Evolutionary conservation across 2,888 invertebrate genomes (phyloP).

Genomic region (Drosophila mimetica): DNA sequence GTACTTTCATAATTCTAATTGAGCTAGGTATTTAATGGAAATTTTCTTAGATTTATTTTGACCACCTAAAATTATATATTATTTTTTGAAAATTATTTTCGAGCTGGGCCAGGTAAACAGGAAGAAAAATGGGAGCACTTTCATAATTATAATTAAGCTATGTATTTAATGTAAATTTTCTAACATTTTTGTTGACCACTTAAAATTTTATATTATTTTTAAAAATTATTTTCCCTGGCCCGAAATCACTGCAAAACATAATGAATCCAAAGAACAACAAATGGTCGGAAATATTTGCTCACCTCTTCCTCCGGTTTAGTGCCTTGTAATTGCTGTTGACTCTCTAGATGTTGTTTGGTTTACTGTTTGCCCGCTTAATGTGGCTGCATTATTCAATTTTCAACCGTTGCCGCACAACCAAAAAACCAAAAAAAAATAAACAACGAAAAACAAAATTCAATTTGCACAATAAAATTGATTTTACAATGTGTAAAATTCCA

Average conservation of each 20-base stretch:
- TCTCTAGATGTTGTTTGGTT: conserved; percentile 44
- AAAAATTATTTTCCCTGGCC: background rate
- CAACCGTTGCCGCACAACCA: conserved; percentile 4
- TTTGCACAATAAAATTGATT: conserved; percentile 13
- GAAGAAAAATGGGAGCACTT: background rate
- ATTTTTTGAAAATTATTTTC: too few species aligned
- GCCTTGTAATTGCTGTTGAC: conserved; percentile 63
- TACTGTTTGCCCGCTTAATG: conserved; percentile 42
- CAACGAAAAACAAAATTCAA: conserved; percentile 15
- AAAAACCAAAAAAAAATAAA: background rate
- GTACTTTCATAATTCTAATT: background rate
- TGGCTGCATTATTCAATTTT: conserved; percentile 22
- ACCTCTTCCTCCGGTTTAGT: conserved; percentile 63
- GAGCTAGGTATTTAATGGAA: too few species aligned
- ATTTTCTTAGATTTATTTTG: too few species aligned
- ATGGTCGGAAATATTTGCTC: conserved; percentile 56
- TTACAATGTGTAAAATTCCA: conserved; percentile 30
- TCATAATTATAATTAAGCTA: too few species aligned
- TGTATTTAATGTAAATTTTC: too few species aligned
- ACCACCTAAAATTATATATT: too few species aligned
- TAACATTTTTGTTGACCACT: too few species aligned
- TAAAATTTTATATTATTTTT: too few species aligned
- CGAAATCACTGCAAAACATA: conserved; percentile 6
- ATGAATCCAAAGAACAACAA: conserved; percentile 36
- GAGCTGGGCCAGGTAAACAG: conserved; percentile 55